A percentile compares a stretch with the other conserved stretches of the same genome.
Evolutionary conservation across 1,140 invertebrate genomes (phyloP).

Genomic region (silkworm (Bombyx mori)): DNA sequence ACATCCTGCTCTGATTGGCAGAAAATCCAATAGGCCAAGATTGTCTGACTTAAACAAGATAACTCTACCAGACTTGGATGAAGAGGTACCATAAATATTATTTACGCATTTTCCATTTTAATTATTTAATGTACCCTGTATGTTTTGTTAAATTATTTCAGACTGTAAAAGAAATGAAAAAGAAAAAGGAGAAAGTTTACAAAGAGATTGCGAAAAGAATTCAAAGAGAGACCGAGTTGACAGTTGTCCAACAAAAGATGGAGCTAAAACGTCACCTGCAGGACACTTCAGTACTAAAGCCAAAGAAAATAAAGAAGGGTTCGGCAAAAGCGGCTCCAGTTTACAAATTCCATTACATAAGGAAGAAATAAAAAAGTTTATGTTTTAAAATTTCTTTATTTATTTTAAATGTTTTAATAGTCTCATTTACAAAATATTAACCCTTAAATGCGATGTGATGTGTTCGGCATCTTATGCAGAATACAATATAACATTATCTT

Average conservation of each 20-base stretch:
- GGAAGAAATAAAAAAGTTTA: constrained; percentile 77
- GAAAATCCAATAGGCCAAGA: constrained; percentile 79
- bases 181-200: constrained; percentile 78
- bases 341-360: constrained; percentile 88
- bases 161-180: constrained; percentile 70
- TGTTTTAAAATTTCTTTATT: neutral
- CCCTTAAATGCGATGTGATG: too few relatives aligned
- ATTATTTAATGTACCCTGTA: neutral
- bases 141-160: constrained; percentile 8
- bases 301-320: constrained; percentile 77
- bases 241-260: constrained; percentile 87
- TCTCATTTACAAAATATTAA: too few relatives aligned
- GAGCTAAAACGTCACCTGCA: constrained; percentile 82
- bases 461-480: too few relatives aligned
- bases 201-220: constrained; percentile 86
- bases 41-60: constrained; percentile 75
- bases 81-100: constrained; percentile 35
- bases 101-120: neutral
- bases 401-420: neutral
- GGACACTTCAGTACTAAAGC: constrained; percentile 76
- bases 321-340: constrained; percentile 82
- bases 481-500: too few relatives aligned
- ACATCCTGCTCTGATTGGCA: constrained; percentile 78
- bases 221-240: constrained; percentile 85
- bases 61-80: constrained; percentile 72